A percentile compares a stretch with the other conserved stretches of the same genome.
These are phyloP conservation scores for Alcedo atthis DNA, from an alignment of 2,797 vertebrate genomes.

Conservation along the genomic window DNA sequence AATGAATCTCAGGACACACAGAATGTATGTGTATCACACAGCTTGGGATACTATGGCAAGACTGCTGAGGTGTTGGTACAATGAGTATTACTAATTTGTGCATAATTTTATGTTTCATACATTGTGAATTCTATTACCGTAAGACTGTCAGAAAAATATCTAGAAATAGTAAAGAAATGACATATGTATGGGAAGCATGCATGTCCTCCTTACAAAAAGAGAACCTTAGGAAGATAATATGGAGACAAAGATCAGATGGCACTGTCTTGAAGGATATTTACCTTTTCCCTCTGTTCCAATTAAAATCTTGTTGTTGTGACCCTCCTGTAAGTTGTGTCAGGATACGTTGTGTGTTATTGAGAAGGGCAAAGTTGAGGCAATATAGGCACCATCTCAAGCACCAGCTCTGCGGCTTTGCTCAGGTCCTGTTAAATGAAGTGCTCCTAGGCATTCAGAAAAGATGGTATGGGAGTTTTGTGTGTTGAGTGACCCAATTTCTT, in stretches of 20 bases:
- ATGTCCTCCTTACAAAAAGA: neutral
- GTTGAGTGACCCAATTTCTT: neutral
- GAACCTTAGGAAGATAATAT: neutral
- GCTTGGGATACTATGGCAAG: neutral
- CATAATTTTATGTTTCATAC: neutral
- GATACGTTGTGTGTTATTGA: neutral
- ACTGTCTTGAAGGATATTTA: neutral
- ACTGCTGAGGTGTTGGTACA: neutral
- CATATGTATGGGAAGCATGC: neutral
- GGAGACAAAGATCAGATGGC: neutral
- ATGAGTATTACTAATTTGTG: neutral
- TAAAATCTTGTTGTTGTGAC: neutral
- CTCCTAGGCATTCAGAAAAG: neutral
- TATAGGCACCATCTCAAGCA: neutral
- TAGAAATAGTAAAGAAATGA: neutral
- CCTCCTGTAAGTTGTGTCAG: neutral
- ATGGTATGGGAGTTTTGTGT: neutral
- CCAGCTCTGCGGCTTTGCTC: neutral
- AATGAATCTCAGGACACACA: neutral
- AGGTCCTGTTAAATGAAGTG: neutral
- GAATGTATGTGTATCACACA: neutral
- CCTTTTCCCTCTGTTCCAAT: neutral
- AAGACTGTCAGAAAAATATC: neutral
- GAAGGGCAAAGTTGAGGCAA: neutral
- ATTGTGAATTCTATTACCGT: neutral